Evolutionary conservation across 92 coral and sea anemone species (phyloP).

Genomic region (Pocillopora meandrina): DNA sequence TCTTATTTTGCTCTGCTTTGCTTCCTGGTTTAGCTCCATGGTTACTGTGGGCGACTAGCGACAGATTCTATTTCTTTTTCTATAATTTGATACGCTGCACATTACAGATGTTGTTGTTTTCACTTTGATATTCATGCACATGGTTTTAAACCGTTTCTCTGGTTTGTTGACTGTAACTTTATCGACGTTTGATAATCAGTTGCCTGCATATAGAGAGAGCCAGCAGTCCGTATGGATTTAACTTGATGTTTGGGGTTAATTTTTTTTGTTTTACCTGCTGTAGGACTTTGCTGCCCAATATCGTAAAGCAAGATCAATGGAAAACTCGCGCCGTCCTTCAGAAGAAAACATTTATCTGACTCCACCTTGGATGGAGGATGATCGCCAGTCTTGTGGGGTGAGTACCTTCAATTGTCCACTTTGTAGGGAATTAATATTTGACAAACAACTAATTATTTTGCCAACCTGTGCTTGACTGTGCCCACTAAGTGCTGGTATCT

Average conservation of each 20-base stretch:
- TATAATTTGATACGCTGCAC: no score
- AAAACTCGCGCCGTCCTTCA: conserved; percentile 95
- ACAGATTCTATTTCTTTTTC: no score
- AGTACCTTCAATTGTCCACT: background rate
- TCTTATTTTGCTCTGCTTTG: no score
- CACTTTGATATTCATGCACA: no score
- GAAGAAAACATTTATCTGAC: conserved; percentile 94
- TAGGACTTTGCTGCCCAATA: conserved; percentile 90
- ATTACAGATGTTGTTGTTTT: no score
- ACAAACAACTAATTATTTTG: background rate
- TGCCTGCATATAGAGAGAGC: background rate
- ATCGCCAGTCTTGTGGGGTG: conserved; percentile 80
- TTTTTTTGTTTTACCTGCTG: background rate
- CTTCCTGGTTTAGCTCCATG: no score
- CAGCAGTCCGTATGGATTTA: background rate
- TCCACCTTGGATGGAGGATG: conserved; percentile 99
- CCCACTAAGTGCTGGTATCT: no score
- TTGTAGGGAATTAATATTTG: background rate
- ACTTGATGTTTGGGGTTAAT: background rate
- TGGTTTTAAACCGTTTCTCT: no score
- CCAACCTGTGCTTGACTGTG: background rate
- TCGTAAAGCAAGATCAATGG: conserved; percentile 81
- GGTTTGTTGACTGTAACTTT: no score
- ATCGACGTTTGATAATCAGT: no score
- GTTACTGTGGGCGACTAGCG: no score